Percentiles rank a stretch among this genome's conserved stretches.
Evolutionary conservation across 1,140 invertebrate genomes (phyloP).

Genomic region (Zaprionus ghesquierei): DNA sequence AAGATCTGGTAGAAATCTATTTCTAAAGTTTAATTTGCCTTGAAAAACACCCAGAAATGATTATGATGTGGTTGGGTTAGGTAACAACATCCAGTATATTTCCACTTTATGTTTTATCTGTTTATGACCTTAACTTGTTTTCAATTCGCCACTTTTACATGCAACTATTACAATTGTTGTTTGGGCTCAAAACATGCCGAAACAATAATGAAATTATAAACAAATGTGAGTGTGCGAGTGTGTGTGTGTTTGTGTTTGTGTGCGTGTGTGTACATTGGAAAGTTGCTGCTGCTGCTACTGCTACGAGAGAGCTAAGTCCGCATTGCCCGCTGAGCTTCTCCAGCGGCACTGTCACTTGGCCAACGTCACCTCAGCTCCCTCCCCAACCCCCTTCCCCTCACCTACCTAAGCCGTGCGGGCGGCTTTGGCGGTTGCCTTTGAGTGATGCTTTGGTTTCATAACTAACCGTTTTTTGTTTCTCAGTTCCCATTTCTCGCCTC

Average conservation of each 20-base stretch:
- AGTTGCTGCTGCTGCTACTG: slow-evolving; percentile 62
- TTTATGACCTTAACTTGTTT: slow-evolving; percentile 40
- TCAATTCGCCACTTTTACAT: slow-evolving; percentile 25
- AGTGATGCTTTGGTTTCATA: slow-evolving; percentile 79
- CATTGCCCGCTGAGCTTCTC: slow-evolving; percentile 50
- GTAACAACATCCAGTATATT: background rate
- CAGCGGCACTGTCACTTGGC: slow-evolving; percentile 56
- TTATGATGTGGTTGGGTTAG: background rate
- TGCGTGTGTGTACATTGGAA: slow-evolving; percentile 59
- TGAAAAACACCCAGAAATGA: background rate
- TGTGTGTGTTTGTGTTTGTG: slow-evolving; percentile 23
- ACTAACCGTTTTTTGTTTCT: slow-evolving; percentile 57
- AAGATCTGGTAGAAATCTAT: too few species aligned
- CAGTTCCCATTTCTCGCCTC: slow-evolving; percentile 53
- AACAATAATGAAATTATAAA: slow-evolving; percentile 74
- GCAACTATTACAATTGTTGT: slow-evolving; percentile 35
- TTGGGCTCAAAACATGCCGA: slow-evolving; percentile 45
- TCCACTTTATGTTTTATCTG: background rate
- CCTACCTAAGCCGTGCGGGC: slow-evolving; percentile 54
- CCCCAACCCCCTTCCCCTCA: background rate
- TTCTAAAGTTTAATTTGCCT: too few species aligned
- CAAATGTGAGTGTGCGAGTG: slow-evolving; percentile 31
- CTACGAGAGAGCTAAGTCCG: slow-evolving; percentile 22
- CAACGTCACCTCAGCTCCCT: slow-evolving; percentile 33
- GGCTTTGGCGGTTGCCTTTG: slow-evolving; percentile 70